A percentile compares a stretch with the other conserved stretches of the same genome.
phyloP scores from a whole-genome alignment of 2,113 vertebrate species.

The Mormyrus iriodes region DNA sequence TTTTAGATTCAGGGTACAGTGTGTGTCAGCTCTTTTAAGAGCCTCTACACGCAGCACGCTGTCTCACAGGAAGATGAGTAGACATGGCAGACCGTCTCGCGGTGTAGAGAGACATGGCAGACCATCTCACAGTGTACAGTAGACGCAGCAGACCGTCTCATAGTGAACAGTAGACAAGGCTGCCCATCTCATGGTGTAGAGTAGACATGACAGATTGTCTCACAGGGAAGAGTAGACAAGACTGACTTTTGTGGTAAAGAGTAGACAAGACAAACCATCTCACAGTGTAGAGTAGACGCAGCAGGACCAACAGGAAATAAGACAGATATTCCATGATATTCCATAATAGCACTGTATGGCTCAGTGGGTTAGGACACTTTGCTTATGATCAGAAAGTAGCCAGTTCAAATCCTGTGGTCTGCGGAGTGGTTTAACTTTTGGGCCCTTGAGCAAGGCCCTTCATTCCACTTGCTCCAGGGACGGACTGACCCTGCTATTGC shows the following conservation, averaged over 20 bases:
- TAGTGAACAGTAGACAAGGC: neutral
- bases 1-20: neutral
- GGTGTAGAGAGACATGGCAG: neutral
- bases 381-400: neutral
- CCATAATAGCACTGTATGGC: neutral
- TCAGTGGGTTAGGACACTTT: neutral
- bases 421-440: neutral
- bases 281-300: neutral
- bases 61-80: neutral
- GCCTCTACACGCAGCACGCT: neutral
- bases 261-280: neutral
- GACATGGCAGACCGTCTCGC: neutral
- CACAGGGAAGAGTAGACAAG: neutral
- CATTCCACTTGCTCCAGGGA: neutral
- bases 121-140: neutral
- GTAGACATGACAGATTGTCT: neutral
- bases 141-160: neutral
- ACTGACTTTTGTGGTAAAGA: too few species aligned
- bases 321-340: neutral
- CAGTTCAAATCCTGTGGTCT: neutral
- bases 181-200: neutral
- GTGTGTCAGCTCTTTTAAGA: neutral
- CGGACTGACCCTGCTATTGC: neutral
- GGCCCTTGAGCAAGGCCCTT: neutral
- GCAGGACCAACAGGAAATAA: neutral